Evolutionary conservation across 2,113 vertebrate genomes (phyloP), one percentile per base, ranked within the genome.

Genomic region (Oostethus manadensis): DNA sequence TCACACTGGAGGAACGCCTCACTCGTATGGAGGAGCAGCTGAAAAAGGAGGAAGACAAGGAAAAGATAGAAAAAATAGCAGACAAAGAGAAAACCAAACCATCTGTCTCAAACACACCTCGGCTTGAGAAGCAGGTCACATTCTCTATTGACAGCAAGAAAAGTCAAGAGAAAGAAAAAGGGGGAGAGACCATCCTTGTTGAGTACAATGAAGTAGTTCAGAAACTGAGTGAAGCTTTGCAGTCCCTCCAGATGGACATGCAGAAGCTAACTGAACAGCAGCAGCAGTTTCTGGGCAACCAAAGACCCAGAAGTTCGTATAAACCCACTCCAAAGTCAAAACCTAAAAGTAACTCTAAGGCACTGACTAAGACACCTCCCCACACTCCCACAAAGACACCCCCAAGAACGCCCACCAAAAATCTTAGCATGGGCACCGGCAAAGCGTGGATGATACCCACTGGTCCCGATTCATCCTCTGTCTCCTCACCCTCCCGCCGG

Each of bases 221-320:
- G 49, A 91, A 94, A 62, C 83, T 97, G 66, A 94, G 91, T 49
- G 89, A 93, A 0, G 92, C 94, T 0, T 68, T 98, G 61, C 90
- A 88, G 70, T 90, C 90, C 0, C 80, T 97, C 17, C 95, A 96
- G 61, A 68, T 81, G 29, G 95, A 98, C 79, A 96, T 98, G 94
- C 92, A 95, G 60, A 89, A 92, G 38, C 83, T 98, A 23, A 93
- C 93, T 0, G 92, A 92, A n/a, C 95, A 97, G 74, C 95, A 97
- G 44, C 89, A 93, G 48, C 85, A 87, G 51, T 88, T 98, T 0
- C 83, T 98, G 84, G 80, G 70, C 46, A 90, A 90, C 20, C 89
- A 91, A 3, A 87, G 87, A 76, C 77, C 86, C 15, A 73, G 57
- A 64, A 77, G 53, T 40, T 54, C 71, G 6, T 46, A 79, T 45